A percentile compares a stretch with the other conserved stretches of the same genome.
Conservation (phyloP, 2,888 invertebrate genomes). For the Ormia ochracea region DNA sequence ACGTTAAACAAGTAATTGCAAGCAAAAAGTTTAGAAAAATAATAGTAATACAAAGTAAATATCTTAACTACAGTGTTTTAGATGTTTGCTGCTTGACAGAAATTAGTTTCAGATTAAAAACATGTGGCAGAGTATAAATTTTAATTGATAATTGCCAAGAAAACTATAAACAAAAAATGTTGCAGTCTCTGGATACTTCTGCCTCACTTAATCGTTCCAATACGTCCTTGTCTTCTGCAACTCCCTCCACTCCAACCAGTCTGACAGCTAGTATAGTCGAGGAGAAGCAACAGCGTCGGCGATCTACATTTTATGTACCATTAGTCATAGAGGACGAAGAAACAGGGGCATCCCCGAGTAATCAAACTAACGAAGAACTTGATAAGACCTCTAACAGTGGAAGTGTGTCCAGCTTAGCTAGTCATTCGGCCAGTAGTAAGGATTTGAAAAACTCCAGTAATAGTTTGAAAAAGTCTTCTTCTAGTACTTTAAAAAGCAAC, state of each 20-base stretch:
- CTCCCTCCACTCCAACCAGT: slow-evolving; percentile 59
- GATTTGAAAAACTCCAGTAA: slow-evolving; percentile 64
- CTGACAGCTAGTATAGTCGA: slow-evolving; percentile 65
- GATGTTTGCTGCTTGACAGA: neutral
- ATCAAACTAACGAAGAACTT: slow-evolving; percentile 23
- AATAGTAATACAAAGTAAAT: neutral
- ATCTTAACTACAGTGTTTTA: neutral
- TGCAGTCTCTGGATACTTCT: slow-evolving; percentile 67
- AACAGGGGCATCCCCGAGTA: neutral
- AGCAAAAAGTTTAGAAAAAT: slow-evolving; percentile 33
- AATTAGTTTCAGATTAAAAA: neutral
- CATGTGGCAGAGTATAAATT: slow-evolving; percentile 23
- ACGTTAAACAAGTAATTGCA: neutral
- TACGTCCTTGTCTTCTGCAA: slow-evolving; percentile 46
- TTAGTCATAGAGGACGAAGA: slow-evolving; percentile 77
- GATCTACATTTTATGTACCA: slow-evolving; percentile 87
- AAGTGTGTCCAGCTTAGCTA: slow-evolving; percentile 64
- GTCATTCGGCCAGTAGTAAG: slow-evolving; percentile 54
- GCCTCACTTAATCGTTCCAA: slow-evolving; percentile 58
- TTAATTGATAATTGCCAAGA: neutral
- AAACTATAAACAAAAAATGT: slow-evolving; percentile 67
- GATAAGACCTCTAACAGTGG: slow-evolving; percentile 38
- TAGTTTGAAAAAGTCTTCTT: slow-evolving; percentile 67
- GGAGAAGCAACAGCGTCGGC: slow-evolving; percentile 80
- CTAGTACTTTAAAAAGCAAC: slow-evolving; percentile 62